Evolutionary conservation across 2,797 vertebrate species (phyloP).

Genomic region (Hapalemur alaotrensis): DNA sequence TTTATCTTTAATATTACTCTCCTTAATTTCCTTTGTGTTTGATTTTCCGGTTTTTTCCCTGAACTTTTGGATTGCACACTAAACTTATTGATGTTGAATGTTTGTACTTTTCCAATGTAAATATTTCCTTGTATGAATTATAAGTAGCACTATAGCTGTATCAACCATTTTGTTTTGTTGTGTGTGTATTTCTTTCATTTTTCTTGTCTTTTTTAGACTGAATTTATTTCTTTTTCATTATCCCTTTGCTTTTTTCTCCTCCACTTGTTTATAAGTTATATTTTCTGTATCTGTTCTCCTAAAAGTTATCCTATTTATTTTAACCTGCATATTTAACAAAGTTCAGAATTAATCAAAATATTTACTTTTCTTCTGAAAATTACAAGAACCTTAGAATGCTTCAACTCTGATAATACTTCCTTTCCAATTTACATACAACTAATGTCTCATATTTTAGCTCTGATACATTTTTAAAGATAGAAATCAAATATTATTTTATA

Average conservation of each 20-base stretch:
- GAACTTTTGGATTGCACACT: background rate
- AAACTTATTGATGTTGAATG: background rate
- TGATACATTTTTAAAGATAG: background rate
- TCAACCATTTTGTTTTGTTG: background rate
- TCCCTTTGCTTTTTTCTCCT: background rate
- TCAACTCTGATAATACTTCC: background rate
- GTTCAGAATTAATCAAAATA: background rate
- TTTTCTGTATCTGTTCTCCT: background rate
- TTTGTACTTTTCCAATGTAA: background rate
- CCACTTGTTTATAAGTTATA: background rate
- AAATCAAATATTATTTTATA: background rate
- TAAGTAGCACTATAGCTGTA: background rate
- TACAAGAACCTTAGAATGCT: background rate
- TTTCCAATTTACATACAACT: background rate
- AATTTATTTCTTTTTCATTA: background rate
- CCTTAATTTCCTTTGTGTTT: background rate
- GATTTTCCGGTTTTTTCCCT: background rate
- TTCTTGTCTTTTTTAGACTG: background rate
- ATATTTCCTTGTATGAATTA: background rate
- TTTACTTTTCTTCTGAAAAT: constrained; percentile 18
- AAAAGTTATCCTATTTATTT: background rate
- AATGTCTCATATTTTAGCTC: background rate
- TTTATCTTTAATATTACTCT: background rate
- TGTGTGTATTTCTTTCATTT: background rate
- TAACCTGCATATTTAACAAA: background rate